Base-by-base conservation (phyloP, 2,888 invertebrate species). In the Campoletis raptor region DNA sequence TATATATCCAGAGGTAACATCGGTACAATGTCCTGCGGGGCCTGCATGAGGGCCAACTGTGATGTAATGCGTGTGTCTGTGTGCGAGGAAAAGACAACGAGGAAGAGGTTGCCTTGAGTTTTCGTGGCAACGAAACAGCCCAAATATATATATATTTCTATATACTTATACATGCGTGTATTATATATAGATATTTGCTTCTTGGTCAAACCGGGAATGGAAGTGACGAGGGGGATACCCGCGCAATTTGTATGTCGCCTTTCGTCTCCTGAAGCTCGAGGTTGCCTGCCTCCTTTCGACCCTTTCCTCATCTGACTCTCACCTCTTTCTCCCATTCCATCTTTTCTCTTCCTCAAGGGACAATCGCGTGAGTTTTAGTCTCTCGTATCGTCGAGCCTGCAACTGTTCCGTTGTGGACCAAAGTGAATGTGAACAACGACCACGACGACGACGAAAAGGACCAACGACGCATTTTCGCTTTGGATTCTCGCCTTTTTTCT, bases 141-240 rank as follows among this genome's bases (percentile, higher is more conserved):
- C 69, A 52, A 85, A 87, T 73, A 81, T 76, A 74, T 76, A 74
- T 84, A 69, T 82, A 83, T 52, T 37, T 74, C 37, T 69, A 45
- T 76, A 61, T 15, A 30, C 64, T 37, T 74, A 67, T 74, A 54
- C 24, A 40, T 57, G 52, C 21, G 24, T 66, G 30, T 57, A 69
- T 69, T 64, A 69, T 69, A 74, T 72, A 61, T 88, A 78, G 76
- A 83, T 83, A 80, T 87, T 87, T 67, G 85, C 83, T 88, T 87
- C 86, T 88, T 88, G 87, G 86, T 87, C 86, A 83, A 81, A 48
- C 86, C 88, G 85, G 87, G 87, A 87, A 89, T 89, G 88, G 89
- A 89, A 87, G 85, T 87, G 89, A 87, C 89, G 88, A 85, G 86
- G 86, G 87, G 57, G 83, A 85, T 88, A 80, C 76, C 83, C 79